These are phyloP conservation scores for Crax fasciolata DNA, from an alignment of 2,797 vertebrate species.

Conservation along the genomic window DNA sequence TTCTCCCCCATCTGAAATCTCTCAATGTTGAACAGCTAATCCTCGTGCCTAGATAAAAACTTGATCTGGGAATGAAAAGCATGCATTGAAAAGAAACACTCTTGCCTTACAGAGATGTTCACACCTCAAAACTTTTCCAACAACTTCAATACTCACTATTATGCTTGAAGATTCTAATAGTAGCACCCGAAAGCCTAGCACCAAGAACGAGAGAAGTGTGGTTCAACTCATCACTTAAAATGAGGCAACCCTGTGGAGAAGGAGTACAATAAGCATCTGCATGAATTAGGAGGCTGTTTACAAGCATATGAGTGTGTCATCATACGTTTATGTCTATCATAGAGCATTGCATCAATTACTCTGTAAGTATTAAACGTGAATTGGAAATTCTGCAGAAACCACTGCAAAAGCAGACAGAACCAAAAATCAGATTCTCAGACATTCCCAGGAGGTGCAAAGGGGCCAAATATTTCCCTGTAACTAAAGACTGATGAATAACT, in stretches of 20 bases:
- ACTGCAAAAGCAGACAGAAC: neutral
- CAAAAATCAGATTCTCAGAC: neutral
- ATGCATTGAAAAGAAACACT: neutral
- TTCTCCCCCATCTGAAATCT: neutral
- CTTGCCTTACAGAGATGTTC: slow-evolving; percentile 1
- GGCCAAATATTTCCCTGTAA: neutral
- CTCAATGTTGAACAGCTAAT: neutral
- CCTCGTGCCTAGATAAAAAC: neutral
- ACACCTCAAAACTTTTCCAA: neutral
- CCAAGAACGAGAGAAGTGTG: slow-evolving; percentile 94
- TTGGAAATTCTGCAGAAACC: neutral
- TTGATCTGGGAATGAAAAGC: neutral
- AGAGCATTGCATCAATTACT: neutral
- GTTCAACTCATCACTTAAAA: slow-evolving; percentile 95
- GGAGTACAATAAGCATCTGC: slow-evolving; percentile 28
- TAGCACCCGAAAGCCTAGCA: slow-evolving; percentile 92
- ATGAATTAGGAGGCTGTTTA: neutral
- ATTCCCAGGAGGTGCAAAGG: neutral
- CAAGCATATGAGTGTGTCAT: neutral
- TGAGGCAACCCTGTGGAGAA: slow-evolving; percentile 91
- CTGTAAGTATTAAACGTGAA: neutral
- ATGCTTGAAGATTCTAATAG: slow-evolving; percentile 94
- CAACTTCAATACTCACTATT: slow-evolving; percentile 90
- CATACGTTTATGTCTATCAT: fast-evolving
- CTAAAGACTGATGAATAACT: neutral